phyloP scores from a whole-genome alignment of 2,797 vertebrate genomes.

The Pseudochirops corinnae region DNA sequence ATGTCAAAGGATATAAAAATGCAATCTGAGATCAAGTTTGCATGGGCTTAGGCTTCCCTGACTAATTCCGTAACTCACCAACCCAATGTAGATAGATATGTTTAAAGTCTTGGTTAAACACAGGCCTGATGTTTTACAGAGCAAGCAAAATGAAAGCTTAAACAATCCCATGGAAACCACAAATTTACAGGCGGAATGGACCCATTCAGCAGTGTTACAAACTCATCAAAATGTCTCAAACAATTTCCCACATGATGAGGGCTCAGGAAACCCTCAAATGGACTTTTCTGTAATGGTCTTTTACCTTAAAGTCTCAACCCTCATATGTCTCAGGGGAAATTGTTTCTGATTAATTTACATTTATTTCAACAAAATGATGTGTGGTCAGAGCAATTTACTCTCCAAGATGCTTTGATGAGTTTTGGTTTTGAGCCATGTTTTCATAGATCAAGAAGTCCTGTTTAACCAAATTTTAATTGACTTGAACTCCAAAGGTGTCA shows the following conservation, averaged over 20 bases:
- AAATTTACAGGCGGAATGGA: not conserved
- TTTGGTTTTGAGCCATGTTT: conserved; percentile 36
- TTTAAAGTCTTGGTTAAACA: conserved; percentile 10
- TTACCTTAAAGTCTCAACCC: not conserved
- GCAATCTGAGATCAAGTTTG: conserved; percentile 24
- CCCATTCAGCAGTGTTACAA: not conserved
- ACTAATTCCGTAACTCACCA: not conserved
- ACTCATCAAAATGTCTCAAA: conserved; percentile 4
- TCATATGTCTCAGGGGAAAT: conserved; percentile 38
- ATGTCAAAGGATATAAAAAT: not conserved
- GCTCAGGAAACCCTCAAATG: conserved; percentile 1
- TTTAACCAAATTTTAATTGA: conserved; percentile 38
- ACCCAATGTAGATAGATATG: not conserved
- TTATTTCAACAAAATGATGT: conserved; percentile 50
- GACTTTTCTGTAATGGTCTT: conserved; percentile 21
- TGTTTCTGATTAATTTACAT: conserved; percentile 9
- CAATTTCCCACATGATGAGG: not conserved
- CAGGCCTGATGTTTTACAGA: conserved; percentile 1
- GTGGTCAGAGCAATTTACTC: conserved; percentile 30
- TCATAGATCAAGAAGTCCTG: conserved; percentile 51
- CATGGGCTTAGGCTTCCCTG: conserved; percentile 26
- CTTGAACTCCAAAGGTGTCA: conserved; percentile 37
- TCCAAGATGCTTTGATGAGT: conserved; percentile 40
- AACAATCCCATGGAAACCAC: conserved; percentile 13
- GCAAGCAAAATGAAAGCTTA: conserved; percentile 17